Percentiles rank a stretch among this genome's conserved stretches.
Evolutionary conservation across 2,113 vertebrate species (phyloP).

Genomic region (Chascanopsetta lugubris): DNA sequence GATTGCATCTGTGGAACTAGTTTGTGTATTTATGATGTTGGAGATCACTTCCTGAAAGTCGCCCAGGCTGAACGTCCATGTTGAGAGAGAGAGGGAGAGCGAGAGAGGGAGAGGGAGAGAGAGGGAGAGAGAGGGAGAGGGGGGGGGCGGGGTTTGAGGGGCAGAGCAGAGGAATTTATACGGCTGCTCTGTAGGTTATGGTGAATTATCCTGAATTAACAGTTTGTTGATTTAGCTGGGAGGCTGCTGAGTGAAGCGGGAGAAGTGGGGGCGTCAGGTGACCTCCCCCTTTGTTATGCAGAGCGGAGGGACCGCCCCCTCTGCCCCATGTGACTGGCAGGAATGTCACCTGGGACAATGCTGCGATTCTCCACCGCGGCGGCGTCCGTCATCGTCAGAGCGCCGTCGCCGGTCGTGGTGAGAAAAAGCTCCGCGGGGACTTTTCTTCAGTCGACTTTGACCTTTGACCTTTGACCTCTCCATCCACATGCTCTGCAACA

Average conservation of each 20-base stretch:
- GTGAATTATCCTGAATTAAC: conserved; percentile 78
- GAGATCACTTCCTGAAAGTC: background rate
- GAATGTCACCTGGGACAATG: conserved; percentile 76
- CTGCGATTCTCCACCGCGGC: conserved; percentile 49
- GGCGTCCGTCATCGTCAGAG: conserved; percentile 74
- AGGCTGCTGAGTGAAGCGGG: conserved; percentile 68
- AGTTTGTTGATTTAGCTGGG: conserved; percentile 75
- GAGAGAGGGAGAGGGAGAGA: background rate
- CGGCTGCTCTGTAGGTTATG: conserved; percentile 67
- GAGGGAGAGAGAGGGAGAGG: too few species aligned
- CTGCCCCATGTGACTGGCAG: conserved; percentile 62
- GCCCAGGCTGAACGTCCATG: background rate
- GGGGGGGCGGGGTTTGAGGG: conserved; percentile 42
- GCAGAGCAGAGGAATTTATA: conserved; percentile 70
- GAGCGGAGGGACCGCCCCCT: conserved; percentile 51
- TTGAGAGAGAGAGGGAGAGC: background rate
- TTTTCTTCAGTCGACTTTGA: conserved; percentile 54
- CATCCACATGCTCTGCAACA: too few species aligned
- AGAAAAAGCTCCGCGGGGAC: background rate
- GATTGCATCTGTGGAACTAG: too few species aligned
- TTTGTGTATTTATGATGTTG: background rate
- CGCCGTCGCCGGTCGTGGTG: conserved; percentile 27
- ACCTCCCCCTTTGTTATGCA: conserved; percentile 73
- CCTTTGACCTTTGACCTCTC: conserved; percentile 39
- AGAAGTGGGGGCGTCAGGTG: conserved; percentile 68